Percentiles rank a stretch among this genome's conserved stretches.
Evolutionary conservation across 2,888 invertebrate species (phyloP).

Genomic region (Mechanitis mazaeus): DNA sequence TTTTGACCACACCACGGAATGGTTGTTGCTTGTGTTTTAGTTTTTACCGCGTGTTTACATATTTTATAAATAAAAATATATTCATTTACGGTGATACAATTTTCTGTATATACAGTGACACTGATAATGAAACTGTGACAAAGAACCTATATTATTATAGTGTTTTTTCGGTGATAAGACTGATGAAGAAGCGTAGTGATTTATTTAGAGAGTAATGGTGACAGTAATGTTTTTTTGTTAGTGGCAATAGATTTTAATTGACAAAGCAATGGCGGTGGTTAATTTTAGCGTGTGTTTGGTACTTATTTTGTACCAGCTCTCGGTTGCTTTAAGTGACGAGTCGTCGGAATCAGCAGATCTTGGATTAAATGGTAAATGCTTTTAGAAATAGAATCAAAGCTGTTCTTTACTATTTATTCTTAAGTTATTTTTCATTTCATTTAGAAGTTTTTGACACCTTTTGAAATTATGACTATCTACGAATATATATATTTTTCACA

Average conservation of each 20-base stretch:
- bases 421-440: too few species aligned
- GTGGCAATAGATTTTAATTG: constrained; percentile 54
- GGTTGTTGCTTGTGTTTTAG: constrained; percentile 28
- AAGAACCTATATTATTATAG: constrained; percentile 33
- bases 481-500: too few species aligned
- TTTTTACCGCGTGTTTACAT: constrained; percentile 48
- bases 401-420: not conserved
- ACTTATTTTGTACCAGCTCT: constrained; percentile 60
- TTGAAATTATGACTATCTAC: too few species aligned
- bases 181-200: constrained; percentile 38
- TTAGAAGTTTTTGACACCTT: too few species aligned
- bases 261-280: constrained; percentile 59
- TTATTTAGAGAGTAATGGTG: constrained; percentile 47
- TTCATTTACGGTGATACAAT: not conserved
- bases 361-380: constrained; percentile 53
- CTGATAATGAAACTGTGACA: constrained; percentile 36
- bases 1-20: constrained; percentile 9
- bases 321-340: constrained; percentile 55
- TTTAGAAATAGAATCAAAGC: constrained; percentile 6
- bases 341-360: constrained; percentile 60
- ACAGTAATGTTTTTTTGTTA: constrained; percentile 51
- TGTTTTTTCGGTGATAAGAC: constrained; percentile 48
- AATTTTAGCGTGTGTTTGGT: constrained; percentile 66
- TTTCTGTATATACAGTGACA: constrained; percentile 7
- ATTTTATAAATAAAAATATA: constrained; percentile 15